Percentiles rank a stretch among this genome's conserved stretches.
Conservation (phyloP, 2,797 vertebrate genomes). For the Brachymystax lenok region DNA sequence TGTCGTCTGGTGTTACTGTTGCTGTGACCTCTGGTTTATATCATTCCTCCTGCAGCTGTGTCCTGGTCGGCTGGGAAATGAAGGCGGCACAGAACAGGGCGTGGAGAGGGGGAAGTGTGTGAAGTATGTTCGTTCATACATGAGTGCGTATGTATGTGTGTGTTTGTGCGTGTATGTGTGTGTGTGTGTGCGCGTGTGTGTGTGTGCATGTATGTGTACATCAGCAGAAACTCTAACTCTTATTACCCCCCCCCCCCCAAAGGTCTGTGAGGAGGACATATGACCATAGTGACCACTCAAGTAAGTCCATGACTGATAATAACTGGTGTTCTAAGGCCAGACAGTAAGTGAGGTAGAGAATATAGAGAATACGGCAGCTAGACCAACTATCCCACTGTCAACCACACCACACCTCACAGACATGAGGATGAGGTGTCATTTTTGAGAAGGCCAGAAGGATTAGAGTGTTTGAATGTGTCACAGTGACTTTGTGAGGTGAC, state of each 20-base stretch:
- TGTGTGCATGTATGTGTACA: constrained; percentile 36
- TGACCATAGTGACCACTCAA: constrained; percentile 39
- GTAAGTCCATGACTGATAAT: constrained; percentile 52
- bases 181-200: constrained; percentile 5
- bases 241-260: constrained; percentile 38
- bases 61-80: constrained; percentile 20
- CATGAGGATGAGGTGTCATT: constrained; percentile 39
- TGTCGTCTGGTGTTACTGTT: constrained; percentile 7
- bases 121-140: too few relatives aligned
- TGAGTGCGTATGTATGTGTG: not conserved
- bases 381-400: constrained; percentile 3
- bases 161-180: not conserved
- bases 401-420: constrained; percentile 17
- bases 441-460: constrained; percentile 39
- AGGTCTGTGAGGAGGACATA: constrained; percentile 26
- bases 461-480: constrained; percentile 26
- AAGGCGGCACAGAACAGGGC: not conserved
- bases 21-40: constrained; percentile 25
- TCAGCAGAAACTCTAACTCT: constrained; percentile 37
- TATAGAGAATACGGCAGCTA: not conserved
- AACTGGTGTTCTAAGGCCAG: constrained; percentile 6
- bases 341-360: not conserved
- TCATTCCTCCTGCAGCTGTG: constrained; percentile 18
- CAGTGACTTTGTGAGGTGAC: constrained; percentile 27
- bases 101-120: too few relatives aligned